Conservation (phyloP, 1,140 invertebrate genomes). For the Carposina sasakii region DNA sequence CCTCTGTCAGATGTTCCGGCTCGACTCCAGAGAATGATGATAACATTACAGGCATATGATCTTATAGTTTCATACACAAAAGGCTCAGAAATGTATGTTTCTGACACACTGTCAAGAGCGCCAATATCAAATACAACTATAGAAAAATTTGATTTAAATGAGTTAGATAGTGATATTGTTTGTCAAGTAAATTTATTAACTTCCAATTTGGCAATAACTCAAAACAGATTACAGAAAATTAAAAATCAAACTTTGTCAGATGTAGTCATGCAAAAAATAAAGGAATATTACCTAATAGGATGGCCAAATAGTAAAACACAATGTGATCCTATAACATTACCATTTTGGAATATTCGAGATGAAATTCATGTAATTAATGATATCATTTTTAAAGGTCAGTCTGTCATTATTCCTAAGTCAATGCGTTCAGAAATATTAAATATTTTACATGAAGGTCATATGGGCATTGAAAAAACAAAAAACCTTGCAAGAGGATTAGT, state of each 20-base stretch:
- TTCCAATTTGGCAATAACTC: slow-evolving; percentile 19
- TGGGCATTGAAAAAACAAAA: slow-evolving; percentile 58
- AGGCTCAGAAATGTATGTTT: slow-evolving; percentile 50
- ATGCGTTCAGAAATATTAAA: slow-evolving; percentile 42
- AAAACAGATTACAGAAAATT: slow-evolving; percentile 29
- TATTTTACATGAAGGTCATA: slow-evolving; percentile 56
- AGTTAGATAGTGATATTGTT: slow-evolving; percentile 23
- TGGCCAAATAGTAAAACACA: slow-evolving; percentile 49
- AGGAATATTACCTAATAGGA: slow-evolving; percentile 32
- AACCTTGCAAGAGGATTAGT: slow-evolving; percentile 45
- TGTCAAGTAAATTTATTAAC: slow-evolving; percentile 27
- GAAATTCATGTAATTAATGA: slow-evolving; percentile 40
- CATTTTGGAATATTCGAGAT: slow-evolving; percentile 38
- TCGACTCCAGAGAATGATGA: slow-evolving; percentile 50
- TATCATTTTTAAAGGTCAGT: slow-evolving; percentile 42
- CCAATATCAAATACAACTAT: slow-evolving; percentile 1
- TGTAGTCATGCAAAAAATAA: slow-evolving; percentile 25
- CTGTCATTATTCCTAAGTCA: slow-evolving; percentile 47
- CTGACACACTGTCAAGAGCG: slow-evolving; percentile 49
- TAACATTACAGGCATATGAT: slow-evolving; percentile 52
- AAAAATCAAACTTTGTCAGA: slow-evolving; percentile 34
- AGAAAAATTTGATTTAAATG: slow-evolving; percentile 16
- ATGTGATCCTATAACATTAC: slow-evolving; percentile 24
- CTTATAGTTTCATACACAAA: slow-evolving; percentile 50
- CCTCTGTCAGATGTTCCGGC: slow-evolving; percentile 42